Conservation (phyloP, 2,888 invertebrate genomes). For the Apotomis turbidana region DNA sequence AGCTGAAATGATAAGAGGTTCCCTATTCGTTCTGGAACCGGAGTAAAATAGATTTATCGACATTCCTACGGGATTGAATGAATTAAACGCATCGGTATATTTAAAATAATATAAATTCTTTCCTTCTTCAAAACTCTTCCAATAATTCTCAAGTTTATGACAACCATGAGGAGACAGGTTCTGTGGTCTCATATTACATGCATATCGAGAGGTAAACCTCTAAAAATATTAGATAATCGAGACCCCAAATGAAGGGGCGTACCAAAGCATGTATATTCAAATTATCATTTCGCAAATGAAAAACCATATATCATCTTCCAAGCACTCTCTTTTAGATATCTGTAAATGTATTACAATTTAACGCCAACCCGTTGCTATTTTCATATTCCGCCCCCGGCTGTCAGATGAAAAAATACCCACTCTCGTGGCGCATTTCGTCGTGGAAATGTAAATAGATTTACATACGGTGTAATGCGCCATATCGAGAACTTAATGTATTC, state of each 20-base stretch:
- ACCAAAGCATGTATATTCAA: not conserved
- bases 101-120: too few relatives aligned
- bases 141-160: too few relatives aligned
- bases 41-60: too few relatives aligned
- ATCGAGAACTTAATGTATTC: too few relatives aligned
- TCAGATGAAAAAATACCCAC: slow-evolving; percentile 28
- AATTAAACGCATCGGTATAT: too few relatives aligned
- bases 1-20: too few relatives aligned
- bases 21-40: too few relatives aligned
- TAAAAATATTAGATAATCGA: not conserved
- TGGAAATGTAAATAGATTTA: slow-evolving; percentile 25
- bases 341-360: slow-evolving; percentile 25
- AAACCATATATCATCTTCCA: not conserved
- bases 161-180: too few relatives aligned
- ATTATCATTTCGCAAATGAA: not conserved
- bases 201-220: too few relatives aligned
- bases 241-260: not conserved
- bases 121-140: too few relatives aligned
- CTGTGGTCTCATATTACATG: too few relatives aligned
- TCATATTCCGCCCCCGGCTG: slow-evolving; percentile 30
- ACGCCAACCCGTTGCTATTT: slow-evolving; percentile 14
- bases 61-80: too few relatives aligned
- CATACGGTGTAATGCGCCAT: not conserved
- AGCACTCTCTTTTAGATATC: slow-evolving; percentile 7
- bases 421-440: slow-evolving; percentile 17